Percentiles rank a stretch among this genome's conserved stretches.
Evolutionary conservation across 2,888 invertebrate species (phyloP).

Genomic region (Tiliacea citrago): DNA sequence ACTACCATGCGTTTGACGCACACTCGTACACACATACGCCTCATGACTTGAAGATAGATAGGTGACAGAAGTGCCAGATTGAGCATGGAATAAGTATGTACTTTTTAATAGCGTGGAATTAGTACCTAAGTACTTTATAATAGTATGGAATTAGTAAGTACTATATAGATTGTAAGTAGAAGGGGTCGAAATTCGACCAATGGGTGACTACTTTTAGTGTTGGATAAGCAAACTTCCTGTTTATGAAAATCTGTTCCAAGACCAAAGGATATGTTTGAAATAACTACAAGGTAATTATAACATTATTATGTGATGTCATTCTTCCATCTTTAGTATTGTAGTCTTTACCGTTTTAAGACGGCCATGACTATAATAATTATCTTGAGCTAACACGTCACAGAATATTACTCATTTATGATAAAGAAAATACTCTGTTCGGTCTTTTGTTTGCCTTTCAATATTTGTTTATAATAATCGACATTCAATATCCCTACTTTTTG

Average conservation of each 20-base stretch:
- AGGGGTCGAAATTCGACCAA: too few relatives aligned
- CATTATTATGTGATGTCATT: conserved; percentile 44
- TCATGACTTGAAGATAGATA: too few relatives aligned
- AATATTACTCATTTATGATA: conserved; percentile 3
- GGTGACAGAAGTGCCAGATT: too few relatives aligned
- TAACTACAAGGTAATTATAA: conserved; percentile 37
- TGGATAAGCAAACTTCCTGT: background rate
- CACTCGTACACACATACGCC: too few relatives aligned
- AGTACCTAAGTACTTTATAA: too few relatives aligned
- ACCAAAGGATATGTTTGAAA: conserved; percentile 11
- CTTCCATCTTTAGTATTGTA: conserved; percentile 34
- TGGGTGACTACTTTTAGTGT: too few relatives aligned
- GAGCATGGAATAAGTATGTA: too few relatives aligned
- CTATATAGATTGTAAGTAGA: too few relatives aligned
- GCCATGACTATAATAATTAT: conserved; percentile 15
- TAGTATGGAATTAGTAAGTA: too few relatives aligned
- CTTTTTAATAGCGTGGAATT: too few relatives aligned
- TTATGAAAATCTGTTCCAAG: conserved; percentile 13
- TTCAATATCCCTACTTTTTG: conserved; percentile 41
- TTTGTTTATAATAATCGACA: conserved; percentile 46
- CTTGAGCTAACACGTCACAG: background rate
- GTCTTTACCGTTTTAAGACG: conserved; percentile 30
- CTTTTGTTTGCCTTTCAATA: background rate
- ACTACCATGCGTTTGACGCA: too few relatives aligned
- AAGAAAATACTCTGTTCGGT: background rate